phyloP scores from a whole-genome alignment of 2,888 invertebrate genomes.

The Caenorhabditis japonica region DNA sequence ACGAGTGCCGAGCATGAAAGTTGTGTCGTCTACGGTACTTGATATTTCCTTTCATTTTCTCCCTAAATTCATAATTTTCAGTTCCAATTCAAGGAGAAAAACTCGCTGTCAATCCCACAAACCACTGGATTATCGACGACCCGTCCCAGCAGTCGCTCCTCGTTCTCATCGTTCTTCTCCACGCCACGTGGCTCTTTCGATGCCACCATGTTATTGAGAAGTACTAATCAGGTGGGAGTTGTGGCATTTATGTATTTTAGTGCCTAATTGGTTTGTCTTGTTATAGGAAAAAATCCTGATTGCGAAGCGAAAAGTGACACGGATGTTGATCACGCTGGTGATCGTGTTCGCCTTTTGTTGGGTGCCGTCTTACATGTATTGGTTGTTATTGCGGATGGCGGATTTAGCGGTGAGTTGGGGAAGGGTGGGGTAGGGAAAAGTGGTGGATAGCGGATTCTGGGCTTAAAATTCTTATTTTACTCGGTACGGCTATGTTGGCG shows the following conservation, averaged over 20 bases:
- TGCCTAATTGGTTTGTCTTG: background rate
- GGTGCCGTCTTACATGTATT: slow-evolving; percentile 82
- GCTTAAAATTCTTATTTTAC: too few relatives aligned
- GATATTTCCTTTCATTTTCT: background rate
- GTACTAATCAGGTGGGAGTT: slow-evolving; percentile 54
- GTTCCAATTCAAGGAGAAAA: slow-evolving; percentile 52
- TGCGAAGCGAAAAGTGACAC: slow-evolving; percentile 82
- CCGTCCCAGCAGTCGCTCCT: slow-evolving; percentile 35
- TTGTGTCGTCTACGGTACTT: slow-evolving; percentile 34
- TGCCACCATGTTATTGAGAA: slow-evolving; percentile 49
- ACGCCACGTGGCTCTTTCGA: slow-evolving; percentile 59
- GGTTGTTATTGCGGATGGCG: slow-evolving; percentile 64
- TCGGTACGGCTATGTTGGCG: too few relatives aligned
- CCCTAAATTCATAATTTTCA: background rate
- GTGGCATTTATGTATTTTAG: background rate
- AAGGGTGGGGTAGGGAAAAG: background rate
- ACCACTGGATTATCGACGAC: slow-evolving; percentile 17
- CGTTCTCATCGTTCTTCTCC: slow-evolving; percentile 55
- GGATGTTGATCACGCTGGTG: slow-evolving; percentile 90
- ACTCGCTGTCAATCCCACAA: slow-evolving; percentile 52
- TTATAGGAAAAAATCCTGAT: slow-evolving; percentile 85
- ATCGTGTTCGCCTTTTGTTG: slow-evolving; percentile 91
- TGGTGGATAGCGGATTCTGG: background rate
- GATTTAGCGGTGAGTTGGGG: slow-evolving; percentile 60
- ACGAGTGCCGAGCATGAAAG: slow-evolving; percentile 49